A percentile compares a stretch with the other conserved stretches of the same genome.
These are phyloP conservation scores for Conger conger DNA, from an alignment of 2,113 vertebrate genomes.

Conservation along the genomic window DNA sequence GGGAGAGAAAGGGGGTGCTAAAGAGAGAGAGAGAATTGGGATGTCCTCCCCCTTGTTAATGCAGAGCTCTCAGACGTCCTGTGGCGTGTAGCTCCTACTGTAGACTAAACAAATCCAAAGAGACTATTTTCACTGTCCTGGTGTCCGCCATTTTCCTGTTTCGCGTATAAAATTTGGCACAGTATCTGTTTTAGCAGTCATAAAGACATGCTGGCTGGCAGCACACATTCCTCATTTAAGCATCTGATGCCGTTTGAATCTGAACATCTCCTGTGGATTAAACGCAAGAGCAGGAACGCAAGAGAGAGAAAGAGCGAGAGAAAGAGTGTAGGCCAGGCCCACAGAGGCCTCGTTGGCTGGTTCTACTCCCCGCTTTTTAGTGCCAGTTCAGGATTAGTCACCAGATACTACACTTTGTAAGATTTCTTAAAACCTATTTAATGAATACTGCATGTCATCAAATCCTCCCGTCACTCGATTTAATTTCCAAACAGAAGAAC, in stretches of 20 bases:
- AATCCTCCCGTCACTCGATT: conserved; percentile 56
- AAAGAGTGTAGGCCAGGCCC: neutral
- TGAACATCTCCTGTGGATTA: conserved; percentile 21
- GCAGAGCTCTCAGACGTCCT: neutral
- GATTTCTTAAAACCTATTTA: conserved; percentile 60
- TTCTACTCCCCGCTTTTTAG: conserved; percentile 43
- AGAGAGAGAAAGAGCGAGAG: conserved; percentile 10
- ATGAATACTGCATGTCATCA: conserved; percentile 63
- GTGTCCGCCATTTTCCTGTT: neutral
- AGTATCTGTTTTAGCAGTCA: conserved; percentile 26
- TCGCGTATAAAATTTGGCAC: conserved; percentile 17
- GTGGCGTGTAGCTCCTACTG: neutral
- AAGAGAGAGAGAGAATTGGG: neutral
- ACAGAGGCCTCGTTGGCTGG: conserved; percentile 23
- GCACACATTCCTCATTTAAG: conserved; percentile 38
- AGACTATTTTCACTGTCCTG: neutral
- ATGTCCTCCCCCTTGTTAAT: neutral
- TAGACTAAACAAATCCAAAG: conserved; percentile 15
- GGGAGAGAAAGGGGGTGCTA: neutral
- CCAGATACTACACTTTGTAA: conserved; percentile 49
- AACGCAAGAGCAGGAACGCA: conserved; percentile 11
- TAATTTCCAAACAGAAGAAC: conserved; percentile 59
- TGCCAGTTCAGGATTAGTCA: conserved; percentile 65
- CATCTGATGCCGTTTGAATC: conserved; percentile 44
- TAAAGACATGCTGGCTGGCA: neutral